Base-by-base conservation (phyloP, 2,888 invertebrate genomes). In the Nomada flava region DNA sequence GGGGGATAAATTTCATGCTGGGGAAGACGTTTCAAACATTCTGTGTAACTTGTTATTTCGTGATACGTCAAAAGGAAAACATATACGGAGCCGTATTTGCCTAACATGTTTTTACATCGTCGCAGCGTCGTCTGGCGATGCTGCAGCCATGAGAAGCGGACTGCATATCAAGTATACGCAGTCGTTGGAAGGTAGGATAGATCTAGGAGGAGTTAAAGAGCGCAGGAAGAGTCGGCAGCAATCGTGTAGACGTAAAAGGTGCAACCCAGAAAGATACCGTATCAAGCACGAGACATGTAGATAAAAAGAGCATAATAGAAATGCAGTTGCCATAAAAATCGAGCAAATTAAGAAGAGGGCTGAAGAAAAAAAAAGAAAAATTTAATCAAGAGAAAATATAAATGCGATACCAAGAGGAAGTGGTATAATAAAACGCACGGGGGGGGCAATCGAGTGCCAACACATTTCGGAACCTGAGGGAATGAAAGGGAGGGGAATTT, bases 71-170 rank as follows among this genome's bases (percentile, higher is more conserved):
- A 59, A 59, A 18, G 26, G 18, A 29, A 29, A 36, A 36, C 29
- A 18, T 59, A 36, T 18, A 36, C 59, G 29, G 18, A 18, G 18
- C 9, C 29, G 29, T 59, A 23, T 59, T 59, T 59, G 59, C 59
- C 18, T 59, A 59, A 59, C 59, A 18, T 59, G 59, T 36, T 59
- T 59, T 59, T 59, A 36, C 59, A 36, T 59, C 59, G 59, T 59
- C 29, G 36, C 59, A 7, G 29, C 29, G 26, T 18, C 59, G 29
- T 29, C 18, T 59, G 15, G 59, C 57, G 57, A 57, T 26, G 57
- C 47, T 47, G 47, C 13, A 47, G 47, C 47, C 15, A 47, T 3
- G 47, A 47, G 47, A 47, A 15, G 47, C 47, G 47, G 47, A 15
- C 57, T 10, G 26, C 13, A 26, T 57, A 57, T 57, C 57, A 11